Evolutionary conservation across 2,113 vertebrate species (phyloP).

Genomic region (Camelus dromedarius): DNA sequence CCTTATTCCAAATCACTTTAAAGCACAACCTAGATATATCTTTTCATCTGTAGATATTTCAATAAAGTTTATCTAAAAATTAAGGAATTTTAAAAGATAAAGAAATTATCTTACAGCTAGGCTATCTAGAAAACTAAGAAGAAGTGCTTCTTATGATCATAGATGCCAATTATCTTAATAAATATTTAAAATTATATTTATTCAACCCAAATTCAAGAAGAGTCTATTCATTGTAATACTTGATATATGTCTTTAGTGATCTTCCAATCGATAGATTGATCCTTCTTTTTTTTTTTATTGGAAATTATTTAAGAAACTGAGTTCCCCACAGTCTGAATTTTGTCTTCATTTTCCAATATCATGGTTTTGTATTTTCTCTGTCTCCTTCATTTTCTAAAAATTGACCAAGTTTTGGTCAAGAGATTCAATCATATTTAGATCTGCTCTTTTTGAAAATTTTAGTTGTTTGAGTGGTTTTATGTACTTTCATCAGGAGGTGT

Average conservation of each 20-base stretch:
- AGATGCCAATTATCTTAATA: background rate
- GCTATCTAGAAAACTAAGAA: background rate
- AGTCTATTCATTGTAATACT: background rate
- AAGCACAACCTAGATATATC: background rate
- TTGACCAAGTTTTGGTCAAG: background rate
- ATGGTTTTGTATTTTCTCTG: background rate
- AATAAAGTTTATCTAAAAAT: background rate
- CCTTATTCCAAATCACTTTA: background rate
- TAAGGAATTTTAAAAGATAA: background rate
- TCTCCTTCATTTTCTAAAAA: constrained; percentile 16
- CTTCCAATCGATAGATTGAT: background rate
- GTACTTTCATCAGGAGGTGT: background rate
- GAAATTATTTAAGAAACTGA: background rate
- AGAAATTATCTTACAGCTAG: background rate
- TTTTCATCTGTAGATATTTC: background rate
- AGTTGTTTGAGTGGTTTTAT: background rate
- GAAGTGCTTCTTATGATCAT: background rate
- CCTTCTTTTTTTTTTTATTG: background rate
- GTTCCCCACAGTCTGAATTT: background rate
- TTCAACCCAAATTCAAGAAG: background rate
- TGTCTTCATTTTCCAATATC: background rate
- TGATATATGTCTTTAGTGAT: background rate
- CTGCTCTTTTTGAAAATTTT: background rate
- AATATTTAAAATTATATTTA: background rate
- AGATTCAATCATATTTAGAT: background rate